A percentile compares a stretch with the other conserved stretches of the same genome.
phyloP scores from a whole-genome alignment of 2,113 vertebrate genomes.

The Acinonyx jubatus region DNA sequence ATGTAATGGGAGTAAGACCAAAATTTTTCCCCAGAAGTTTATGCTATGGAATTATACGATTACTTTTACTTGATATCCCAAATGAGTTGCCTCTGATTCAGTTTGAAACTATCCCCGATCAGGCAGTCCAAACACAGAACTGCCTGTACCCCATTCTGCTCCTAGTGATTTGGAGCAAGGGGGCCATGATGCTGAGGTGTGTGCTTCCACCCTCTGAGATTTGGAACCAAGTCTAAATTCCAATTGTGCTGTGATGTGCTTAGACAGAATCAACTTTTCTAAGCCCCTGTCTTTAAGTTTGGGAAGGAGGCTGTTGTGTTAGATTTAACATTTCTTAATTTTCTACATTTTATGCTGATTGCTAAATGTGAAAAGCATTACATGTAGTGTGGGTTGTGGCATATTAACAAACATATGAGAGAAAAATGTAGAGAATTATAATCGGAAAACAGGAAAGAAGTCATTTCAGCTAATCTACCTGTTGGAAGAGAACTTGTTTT shows the following conservation, averaged over 20 bases:
- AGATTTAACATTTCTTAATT: background rate
- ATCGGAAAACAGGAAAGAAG: background rate
- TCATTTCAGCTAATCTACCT: background rate
- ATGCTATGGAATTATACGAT: background rate
- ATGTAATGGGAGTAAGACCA: background rate
- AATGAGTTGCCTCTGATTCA: background rate
- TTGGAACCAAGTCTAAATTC: background rate
- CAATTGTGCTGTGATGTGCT: accelerated
- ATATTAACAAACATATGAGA: background rate
- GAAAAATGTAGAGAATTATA: background rate
- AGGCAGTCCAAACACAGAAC: background rate
- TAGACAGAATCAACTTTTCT: background rate
- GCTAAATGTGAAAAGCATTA: background rate
- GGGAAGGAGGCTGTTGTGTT: background rate
- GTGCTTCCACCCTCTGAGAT: background rate
- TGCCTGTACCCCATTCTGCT: background rate
- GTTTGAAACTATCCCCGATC: background rate
- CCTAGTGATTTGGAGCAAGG: background rate
- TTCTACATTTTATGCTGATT: background rate
- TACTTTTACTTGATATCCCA: background rate
- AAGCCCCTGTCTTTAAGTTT: background rate
- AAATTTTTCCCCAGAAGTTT: background rate
- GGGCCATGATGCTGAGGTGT: background rate
- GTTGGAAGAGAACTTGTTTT: background rate
- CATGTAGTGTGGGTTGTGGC: background rate